phyloP scores from a whole-genome alignment of 2,888 invertebrate species.

The Eupithecia insigniata region DNA sequence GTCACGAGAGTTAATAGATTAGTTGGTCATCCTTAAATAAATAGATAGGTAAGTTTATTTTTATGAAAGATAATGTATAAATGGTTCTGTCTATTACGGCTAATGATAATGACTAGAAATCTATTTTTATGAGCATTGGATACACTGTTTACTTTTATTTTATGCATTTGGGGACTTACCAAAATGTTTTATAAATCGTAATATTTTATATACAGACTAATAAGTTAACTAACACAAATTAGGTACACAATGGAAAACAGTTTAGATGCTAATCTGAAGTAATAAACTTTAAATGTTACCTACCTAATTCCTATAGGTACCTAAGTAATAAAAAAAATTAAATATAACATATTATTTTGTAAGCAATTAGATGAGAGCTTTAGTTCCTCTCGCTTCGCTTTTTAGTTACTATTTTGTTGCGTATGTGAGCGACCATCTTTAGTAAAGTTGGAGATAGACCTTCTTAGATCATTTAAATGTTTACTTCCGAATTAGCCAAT shows the following conservation, averaged over 20 bases:
- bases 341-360: too few relatives aligned
- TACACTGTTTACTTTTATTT: not conserved
- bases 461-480: slow-evolving; percentile 24
- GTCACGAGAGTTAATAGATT: not conserved
- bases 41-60: not conserved
- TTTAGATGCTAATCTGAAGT: not conserved
- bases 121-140: not conserved
- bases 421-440: not conserved
- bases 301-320: too few relatives aligned
- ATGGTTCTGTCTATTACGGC: not conserved
- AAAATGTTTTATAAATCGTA: not conserved
- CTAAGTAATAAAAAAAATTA: too few relatives aligned
- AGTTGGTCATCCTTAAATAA: not conserved
- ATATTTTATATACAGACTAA: not conserved
- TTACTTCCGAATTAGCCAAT: slow-evolving; percentile 29
- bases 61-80: not conserved
- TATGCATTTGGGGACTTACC: not conserved
- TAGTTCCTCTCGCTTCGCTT: not conserved
- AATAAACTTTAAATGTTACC: not conserved
- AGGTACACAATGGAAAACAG: not conserved
- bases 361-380: not conserved
- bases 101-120: not conserved
- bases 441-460: not conserved
- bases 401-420: not conserved
- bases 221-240: not conserved